Conservation (phyloP, 2,888 invertebrate species). For the Petrolisthes cinctipes region DNA sequence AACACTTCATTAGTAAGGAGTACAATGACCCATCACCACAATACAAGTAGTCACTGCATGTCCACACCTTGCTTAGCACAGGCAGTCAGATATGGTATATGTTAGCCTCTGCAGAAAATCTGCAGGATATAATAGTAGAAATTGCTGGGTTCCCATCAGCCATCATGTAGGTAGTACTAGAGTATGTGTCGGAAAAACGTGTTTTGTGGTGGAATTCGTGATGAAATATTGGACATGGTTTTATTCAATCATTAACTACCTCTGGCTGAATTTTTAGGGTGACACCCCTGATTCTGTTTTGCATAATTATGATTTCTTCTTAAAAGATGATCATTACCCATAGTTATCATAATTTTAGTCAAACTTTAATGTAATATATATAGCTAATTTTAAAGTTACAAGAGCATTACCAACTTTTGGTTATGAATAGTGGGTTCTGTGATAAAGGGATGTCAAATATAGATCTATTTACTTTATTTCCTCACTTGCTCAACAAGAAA, state of each 20-base stretch:
- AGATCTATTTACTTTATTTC: not conserved
- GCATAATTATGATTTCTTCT: not conserved
- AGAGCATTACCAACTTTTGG: not conserved
- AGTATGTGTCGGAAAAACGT: not conserved
- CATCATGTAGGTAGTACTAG: not conserved
- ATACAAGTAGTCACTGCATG: no score
- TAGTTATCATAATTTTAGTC: not conserved
- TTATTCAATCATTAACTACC: slow-evolving; percentile 4
- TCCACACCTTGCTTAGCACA: no score
- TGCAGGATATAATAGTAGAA: no score
- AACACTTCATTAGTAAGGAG: no score
- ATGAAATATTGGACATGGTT: not conserved
- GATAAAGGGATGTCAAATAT: not conserved
- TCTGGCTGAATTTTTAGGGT: not conserved
- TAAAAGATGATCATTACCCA: not conserved
- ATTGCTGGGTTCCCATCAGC: no score
- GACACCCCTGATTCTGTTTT: not conserved
- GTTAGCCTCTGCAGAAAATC: no score
- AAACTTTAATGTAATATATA: not conserved
- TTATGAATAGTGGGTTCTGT: not conserved
- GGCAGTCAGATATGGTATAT: no score
- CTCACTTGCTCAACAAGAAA: not conserved
- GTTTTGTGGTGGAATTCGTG: not conserved
- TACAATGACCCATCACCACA: no score
- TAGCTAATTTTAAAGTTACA: not conserved